Evolutionary conservation across 2,888 invertebrate species (phyloP).

Genomic region (Leucophenga maculata): DNA sequence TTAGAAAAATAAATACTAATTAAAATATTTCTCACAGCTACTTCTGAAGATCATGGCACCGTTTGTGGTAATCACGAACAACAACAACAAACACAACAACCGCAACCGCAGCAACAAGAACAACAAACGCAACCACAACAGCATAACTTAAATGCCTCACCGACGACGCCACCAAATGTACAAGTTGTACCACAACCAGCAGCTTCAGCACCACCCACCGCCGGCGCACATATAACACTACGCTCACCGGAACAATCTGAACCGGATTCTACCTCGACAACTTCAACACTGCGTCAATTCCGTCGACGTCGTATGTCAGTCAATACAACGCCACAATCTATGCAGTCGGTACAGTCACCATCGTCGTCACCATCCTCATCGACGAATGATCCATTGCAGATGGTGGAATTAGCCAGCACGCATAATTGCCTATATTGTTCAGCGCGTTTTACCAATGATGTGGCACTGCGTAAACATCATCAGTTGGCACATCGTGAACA

Average conservation of each 20-base stretch:
- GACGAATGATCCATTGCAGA: conserved; percentile 37
- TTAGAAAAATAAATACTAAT: neutral
- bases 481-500: conserved; percentile 61
- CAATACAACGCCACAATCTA: conserved; percentile 25
- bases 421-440: conserved; percentile 63
- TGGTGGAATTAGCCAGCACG: conserved; percentile 50
- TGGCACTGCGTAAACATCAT: conserved; percentile 64
- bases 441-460: conserved; percentile 62
- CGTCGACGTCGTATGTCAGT: conserved; percentile 53
- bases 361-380: conserved; percentile 59
- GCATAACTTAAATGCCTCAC: neutral
- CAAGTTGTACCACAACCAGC: neutral
- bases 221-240: conserved; percentile 50
- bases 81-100: neutral
- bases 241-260: conserved; percentile 68
- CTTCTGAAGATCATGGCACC: conserved; percentile 40
- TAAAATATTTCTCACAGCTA: too few relatives aligned
- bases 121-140: neutral
- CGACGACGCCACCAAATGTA: conserved; percentile 17
- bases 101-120: neutral
- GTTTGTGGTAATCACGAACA: conserved; percentile 40
- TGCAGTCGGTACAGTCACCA: conserved; percentile 34
- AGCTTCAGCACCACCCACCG: neutral
- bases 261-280: conserved; percentile 63
- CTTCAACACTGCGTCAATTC: conserved; percentile 60